Evolutionary conservation across 1,140 invertebrate genomes (phyloP).

Genomic region (Atopsyche davidsoni): DNA sequence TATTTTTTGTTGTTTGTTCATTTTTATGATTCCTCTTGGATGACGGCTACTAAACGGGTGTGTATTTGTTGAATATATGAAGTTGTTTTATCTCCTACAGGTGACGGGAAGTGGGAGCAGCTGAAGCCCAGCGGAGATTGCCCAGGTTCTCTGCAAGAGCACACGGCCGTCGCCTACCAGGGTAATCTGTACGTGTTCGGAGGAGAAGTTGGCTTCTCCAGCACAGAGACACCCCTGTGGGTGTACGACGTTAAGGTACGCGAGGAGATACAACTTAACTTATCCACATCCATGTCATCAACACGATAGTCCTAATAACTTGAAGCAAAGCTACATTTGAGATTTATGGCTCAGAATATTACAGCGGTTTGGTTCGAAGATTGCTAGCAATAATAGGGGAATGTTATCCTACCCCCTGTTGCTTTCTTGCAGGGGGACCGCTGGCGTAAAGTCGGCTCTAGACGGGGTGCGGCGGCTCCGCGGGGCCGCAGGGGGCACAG

Average conservation of each 20-base stretch:
- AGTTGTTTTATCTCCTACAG: slow-evolving; percentile 48
- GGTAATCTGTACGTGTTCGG: slow-evolving; percentile 80
- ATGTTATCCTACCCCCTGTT: too few species aligned
- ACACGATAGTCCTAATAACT: too few species aligned
- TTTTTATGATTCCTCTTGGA: too few species aligned
- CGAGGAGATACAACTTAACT: too few species aligned
- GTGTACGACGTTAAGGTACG: slow-evolving; percentile 73
- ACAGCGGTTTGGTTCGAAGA: too few species aligned
- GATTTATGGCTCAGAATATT: too few species aligned
- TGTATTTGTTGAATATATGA: too few species aligned
- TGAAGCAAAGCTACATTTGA: too few species aligned
- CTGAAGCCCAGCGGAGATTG: slow-evolving; percentile 62
- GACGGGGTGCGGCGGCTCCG: slow-evolving; percentile 57
- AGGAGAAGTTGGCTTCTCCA: slow-evolving; percentile 77
- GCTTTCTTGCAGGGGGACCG: slow-evolving; percentile 54
- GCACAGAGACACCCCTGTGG: slow-evolving; percentile 82
- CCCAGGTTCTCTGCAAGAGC: slow-evolving; percentile 77
- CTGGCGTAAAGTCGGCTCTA: slow-evolving; percentile 59
- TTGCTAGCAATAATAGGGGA: too few species aligned
- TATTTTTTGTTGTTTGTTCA: too few species aligned
- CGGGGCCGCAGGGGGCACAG: slow-evolving; percentile 76
- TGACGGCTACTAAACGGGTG: too few species aligned
- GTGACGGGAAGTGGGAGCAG: slow-evolving; percentile 63
- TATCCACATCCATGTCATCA: too few species aligned
- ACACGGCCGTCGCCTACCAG: slow-evolving; percentile 73